A percentile compares a stretch with the other conserved stretches of the same genome.
Conservation (phyloP, 1,140 invertebrate species). For the Babylonia areolata region DNA sequence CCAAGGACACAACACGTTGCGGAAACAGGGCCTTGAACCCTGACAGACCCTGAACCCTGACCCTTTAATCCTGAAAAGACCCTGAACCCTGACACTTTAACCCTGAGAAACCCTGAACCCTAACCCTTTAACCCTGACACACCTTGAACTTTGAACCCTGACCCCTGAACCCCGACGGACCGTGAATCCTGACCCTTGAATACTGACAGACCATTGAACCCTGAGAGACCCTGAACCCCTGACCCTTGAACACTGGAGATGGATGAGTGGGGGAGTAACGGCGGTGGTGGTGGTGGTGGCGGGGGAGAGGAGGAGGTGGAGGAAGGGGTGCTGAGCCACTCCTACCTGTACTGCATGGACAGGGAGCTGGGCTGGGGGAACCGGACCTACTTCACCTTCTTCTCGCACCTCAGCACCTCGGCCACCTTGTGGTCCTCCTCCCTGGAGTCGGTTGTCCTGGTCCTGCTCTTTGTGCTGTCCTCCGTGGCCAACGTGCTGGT, state of each 20-base stretch:
- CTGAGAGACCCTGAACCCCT: too few relatives aligned
- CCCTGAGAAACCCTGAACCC: too few relatives aligned
- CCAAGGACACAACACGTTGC: too few relatives aligned
- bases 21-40: too few relatives aligned
- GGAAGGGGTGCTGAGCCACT: slow-evolving; percentile 42
- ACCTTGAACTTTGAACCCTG: not conserved
- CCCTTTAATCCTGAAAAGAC: too few relatives aligned
- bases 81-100: too few relatives aligned
- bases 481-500: slow-evolving; percentile 61
- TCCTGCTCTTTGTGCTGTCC: slow-evolving; percentile 67
- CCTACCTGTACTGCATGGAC: slow-evolving; percentile 58
- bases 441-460: slow-evolving; percentile 57
- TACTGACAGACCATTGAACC: too few relatives aligned
- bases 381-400: slow-evolving; percentile 64
- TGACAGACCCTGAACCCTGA: too few relatives aligned
- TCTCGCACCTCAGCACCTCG: slow-evolving; percentile 54
- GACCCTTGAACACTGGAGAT: not conserved
- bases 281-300: not conserved
- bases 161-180: too few relatives aligned
- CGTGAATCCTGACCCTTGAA: too few relatives aligned
- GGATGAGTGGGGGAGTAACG: not conserved
- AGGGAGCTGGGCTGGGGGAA: slow-evolving; percentile 57
- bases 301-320: not conserved
- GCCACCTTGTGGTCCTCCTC: slow-evolving; percentile 41
- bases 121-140: too few relatives aligned